These are phyloP conservation scores for Azemiops feae DNA, from an alignment of 2,113 vertebrate species.

Conservation along the genomic window DNA sequence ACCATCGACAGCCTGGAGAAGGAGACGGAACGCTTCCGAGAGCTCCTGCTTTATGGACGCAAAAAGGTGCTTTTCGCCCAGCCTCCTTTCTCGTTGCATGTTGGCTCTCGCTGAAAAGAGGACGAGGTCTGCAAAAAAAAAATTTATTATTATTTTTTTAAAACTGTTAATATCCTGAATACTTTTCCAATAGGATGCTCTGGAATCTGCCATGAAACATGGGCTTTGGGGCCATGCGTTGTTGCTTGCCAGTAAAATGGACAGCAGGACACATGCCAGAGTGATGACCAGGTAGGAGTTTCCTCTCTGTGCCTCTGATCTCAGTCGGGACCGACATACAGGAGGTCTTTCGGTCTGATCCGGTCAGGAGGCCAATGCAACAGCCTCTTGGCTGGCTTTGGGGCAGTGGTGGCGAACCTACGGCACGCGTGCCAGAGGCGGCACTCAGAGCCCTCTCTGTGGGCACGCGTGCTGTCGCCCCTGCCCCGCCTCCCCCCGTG, in stretches of 20 bases:
- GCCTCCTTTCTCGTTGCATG: accelerated
- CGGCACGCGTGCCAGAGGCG: no score
- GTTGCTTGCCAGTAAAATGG: slow-evolving; percentile 96
- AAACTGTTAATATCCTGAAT: background rate
- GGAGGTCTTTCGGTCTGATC: background rate
- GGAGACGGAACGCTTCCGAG: slow-evolving; percentile 92
- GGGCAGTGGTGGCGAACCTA: no score
- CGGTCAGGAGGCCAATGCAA: background rate
- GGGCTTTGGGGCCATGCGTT: slow-evolving; percentile 95
- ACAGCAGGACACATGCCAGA: slow-evolving; percentile 90
- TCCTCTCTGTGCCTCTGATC: background rate
- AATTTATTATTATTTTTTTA: no score
- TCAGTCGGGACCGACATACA: background rate
- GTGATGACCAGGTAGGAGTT: slow-evolving; percentile 91
- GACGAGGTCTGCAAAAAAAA: background rate
- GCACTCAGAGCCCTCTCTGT: no score
- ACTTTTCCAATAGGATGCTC: slow-evolving; percentile 78
- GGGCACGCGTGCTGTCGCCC: no score
- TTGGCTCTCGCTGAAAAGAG: background rate
- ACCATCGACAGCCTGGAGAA: slow-evolving; percentile 77
- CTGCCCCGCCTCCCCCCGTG: no score
- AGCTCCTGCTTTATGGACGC: slow-evolving; percentile 91
- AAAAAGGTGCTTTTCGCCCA: slow-evolving; percentile 79
- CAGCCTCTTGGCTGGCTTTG: background rate
- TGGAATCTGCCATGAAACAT: slow-evolving; percentile 96